Base-by-base conservation (phyloP, 1,140 invertebrate genomes). In the Cylas formicarius region DNA sequence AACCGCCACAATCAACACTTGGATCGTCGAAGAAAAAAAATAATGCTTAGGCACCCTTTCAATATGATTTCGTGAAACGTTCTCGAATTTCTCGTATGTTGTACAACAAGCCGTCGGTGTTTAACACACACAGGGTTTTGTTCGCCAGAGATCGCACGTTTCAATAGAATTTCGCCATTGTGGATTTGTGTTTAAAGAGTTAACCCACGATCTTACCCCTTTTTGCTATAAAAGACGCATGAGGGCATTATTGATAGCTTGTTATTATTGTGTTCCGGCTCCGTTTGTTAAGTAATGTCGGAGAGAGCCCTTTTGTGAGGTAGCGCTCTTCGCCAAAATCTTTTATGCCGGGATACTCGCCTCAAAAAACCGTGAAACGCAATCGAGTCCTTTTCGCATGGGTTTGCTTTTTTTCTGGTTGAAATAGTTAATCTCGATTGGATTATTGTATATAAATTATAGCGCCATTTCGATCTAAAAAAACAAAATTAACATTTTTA, bases 121-220 rank as follows among this genome's bases (percentile, higher is more conserved):
- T 44, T 44, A 44, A 44, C 41, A 44, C 41, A 44, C 41, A 44
- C 20, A 31, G 23, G 13, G 32, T 21, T 44, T 44, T n/a, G n/a
- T n/a, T n/a, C n/a, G 41, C 36, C 27, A 34, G 29, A 11, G 20
- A 10, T 16, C 28, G 41, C 41, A 44, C 41, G 32, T 44, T 44
- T 44, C 32, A 16, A 13, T 14, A n/a, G 13, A 32, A 35, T 44
- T 44, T n/a, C 8, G 9, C 24, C n/a, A 21, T 11, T 26, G 11
- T 28, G 20, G 22, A 39, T 27, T 39, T 27, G 23, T 17, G 18
- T 11, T 28, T 20, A 39, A 42, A 42, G 39, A 31, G 39, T 42
- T 42, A 42, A 42, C 27, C 28, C 28, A 31, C 21, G 10, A n/a
- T 33, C 16, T 17, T 11, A 23, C 38, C 32, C 32, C 32, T 43